A percentile compares a stretch with the other conserved stretches of the same genome.
Evolutionary conservation across 2,888 invertebrate species (phyloP).

Genomic region (Hydrotaea diabolus): DNA sequence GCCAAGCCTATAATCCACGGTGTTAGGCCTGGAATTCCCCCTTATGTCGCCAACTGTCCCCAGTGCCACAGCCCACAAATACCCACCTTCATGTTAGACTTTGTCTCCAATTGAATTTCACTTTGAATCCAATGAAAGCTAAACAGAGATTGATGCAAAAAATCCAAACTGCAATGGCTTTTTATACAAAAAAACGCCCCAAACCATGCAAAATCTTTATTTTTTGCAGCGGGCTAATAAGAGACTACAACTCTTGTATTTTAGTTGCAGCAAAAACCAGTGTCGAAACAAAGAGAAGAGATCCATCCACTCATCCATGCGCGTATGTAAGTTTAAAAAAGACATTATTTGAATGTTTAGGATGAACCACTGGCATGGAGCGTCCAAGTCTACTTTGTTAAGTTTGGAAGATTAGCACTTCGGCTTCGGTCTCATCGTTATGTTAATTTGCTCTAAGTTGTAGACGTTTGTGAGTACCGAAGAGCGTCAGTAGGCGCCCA

Average conservation of each 20-base stretch:
- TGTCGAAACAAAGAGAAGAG: neutral
- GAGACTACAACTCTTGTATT: neutral
- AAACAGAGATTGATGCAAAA: conserved; percentile 53
- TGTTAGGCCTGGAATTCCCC: conserved; percentile 32
- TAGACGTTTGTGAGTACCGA: too few species aligned
- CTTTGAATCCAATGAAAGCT: conserved; percentile 33
- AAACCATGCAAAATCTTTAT: neutral
- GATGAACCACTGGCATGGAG: too few species aligned
- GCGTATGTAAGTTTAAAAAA: too few species aligned
- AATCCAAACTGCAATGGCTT: neutral
- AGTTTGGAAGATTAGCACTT: too few species aligned
- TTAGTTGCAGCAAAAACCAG: neutral
- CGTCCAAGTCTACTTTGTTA: too few species aligned
- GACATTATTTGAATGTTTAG: too few species aligned
- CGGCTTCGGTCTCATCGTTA: too few species aligned
- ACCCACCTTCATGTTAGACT: conserved; percentile 60
- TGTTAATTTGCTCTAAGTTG: too few species aligned
- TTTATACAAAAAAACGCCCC: neutral
- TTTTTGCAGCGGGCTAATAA: neutral
- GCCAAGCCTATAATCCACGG: conserved; percentile 43
- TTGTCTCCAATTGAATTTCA: conserved; percentile 5
- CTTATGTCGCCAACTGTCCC: neutral
- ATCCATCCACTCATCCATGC: too few species aligned
- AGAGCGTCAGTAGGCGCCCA: too few species aligned
- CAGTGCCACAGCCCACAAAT: neutral